Evolutionary conservation across 2,797 vertebrate genomes (phyloP).

Genomic region (Hoplostethus mediterraneus): DNA sequence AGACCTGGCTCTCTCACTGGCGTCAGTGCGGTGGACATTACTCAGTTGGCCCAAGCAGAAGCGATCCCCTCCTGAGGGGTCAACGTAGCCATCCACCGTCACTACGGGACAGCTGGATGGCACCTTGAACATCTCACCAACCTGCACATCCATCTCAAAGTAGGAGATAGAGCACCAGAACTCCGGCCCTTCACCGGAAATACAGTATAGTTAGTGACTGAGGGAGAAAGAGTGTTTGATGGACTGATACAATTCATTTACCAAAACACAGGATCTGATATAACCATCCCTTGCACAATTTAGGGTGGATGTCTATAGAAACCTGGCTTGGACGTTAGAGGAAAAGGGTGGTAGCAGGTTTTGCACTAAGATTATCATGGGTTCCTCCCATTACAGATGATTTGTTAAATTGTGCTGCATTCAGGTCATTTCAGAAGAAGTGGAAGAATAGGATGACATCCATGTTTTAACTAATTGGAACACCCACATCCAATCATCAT

Average conservation of each 20-base stretch:
- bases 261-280: no score
- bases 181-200: constrained; percentile 79
- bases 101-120: constrained; percentile 85
- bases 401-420: not conserved
- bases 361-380: no score
- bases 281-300: no score
- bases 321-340: no score
- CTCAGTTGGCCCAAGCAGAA: constrained; percentile 87
- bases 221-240: not conserved
- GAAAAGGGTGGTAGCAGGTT: no score
- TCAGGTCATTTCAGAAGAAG: no score
- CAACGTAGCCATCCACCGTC: constrained; percentile 85
- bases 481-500: no score
- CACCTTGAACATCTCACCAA: constrained; percentile 88
- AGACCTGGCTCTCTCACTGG: constrained; percentile 85
- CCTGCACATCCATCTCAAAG: constrained; percentile 88
- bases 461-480: no score
- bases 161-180: constrained; percentile 88
- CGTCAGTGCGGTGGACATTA: constrained; percentile 85
- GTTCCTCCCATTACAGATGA: not conserved
- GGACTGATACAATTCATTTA: no score
- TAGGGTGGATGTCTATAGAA: no score
- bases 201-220: not conserved
- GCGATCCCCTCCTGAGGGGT: constrained; percentile 85
- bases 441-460: no score